A percentile compares a stretch with the other conserved stretches of the same genome.
phyloP scores from a whole-genome alignment of 1,140 invertebrate genomes.

The Chelonus insularis region DNA sequence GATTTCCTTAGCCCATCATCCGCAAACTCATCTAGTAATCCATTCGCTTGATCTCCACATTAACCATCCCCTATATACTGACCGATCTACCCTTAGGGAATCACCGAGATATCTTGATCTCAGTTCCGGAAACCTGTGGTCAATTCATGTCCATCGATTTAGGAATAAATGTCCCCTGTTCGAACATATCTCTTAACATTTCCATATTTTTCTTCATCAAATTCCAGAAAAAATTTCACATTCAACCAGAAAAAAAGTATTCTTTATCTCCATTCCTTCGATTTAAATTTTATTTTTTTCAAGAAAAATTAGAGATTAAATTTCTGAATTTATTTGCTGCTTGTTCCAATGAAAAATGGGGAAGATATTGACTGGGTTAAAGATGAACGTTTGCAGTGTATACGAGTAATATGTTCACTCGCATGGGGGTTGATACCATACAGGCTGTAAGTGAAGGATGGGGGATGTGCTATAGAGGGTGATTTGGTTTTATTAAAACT shows the following conservation, averaged over 20 bases:
- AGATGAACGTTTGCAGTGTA: no score
- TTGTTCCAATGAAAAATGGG: background rate
- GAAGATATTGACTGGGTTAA: background rate
- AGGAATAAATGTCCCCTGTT: no score
- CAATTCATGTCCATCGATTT: no score
- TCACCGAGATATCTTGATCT: conserved; percentile 11
- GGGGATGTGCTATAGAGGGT: conserved; percentile 27
- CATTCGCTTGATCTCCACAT: conserved; percentile 18
- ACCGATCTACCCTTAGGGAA: conserved; percentile 9
- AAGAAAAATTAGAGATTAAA: background rate
- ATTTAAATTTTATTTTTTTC: no score
- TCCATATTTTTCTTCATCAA: no score
- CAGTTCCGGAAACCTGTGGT: no score
- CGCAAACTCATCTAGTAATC: conserved; percentile 21
- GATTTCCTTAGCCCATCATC: conserved; percentile 13
- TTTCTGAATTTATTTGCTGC: no score
- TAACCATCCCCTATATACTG: background rate
- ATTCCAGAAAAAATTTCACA: no score
- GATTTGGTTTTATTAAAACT: conserved; percentile 40
- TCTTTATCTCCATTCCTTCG: no score
- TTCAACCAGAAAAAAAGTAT: no score
- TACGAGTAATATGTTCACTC: no score
- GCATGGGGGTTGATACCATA: background rate
- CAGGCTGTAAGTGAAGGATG: conserved; percentile 17
- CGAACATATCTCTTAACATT: no score